Conservation (phyloP, 2,113 vertebrate species). For the Cyprinus carpio region DNA sequence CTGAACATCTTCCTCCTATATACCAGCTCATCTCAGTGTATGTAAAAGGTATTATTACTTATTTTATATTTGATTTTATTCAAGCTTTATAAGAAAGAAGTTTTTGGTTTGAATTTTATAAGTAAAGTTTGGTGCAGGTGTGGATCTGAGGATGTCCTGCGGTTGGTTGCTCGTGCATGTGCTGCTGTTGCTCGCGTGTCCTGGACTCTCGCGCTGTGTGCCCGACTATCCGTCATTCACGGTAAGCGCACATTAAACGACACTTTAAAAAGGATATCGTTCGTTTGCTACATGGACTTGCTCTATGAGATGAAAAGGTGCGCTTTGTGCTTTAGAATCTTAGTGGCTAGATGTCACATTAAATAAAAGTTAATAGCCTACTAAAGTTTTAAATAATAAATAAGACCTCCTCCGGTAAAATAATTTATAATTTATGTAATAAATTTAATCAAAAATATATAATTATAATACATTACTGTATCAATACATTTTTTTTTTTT, state of each 20-base stretch:
- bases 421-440: too few species aligned
- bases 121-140: slow-evolving; percentile 11
- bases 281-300: not conserved
- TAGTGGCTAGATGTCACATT: not conserved
- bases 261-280: not conserved
- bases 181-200: slow-evolving; percentile 7
- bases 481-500: too few species aligned
- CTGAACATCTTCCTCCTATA: not conserved
- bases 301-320: not conserved
- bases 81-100: too few species aligned
- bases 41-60: not conserved
- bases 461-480: too few species aligned
- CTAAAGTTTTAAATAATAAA: not conserved
- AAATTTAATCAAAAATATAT: too few species aligned
- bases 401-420: not conserved
- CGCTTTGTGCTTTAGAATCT: not conserved
- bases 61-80: not conserved
- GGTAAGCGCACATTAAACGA: not conserved
- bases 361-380: not conserved
- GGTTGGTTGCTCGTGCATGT: slow-evolving; percentile 1
- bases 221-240: not conserved
- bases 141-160: slow-evolving; percentile 25
- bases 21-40: not conserved
- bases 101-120: not conserved
- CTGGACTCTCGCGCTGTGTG: not conserved